These are phyloP conservation scores for Caenorhabditis latens DNA, from an alignment of 1,140 invertebrate species.

Conservation along the genomic window DNA sequence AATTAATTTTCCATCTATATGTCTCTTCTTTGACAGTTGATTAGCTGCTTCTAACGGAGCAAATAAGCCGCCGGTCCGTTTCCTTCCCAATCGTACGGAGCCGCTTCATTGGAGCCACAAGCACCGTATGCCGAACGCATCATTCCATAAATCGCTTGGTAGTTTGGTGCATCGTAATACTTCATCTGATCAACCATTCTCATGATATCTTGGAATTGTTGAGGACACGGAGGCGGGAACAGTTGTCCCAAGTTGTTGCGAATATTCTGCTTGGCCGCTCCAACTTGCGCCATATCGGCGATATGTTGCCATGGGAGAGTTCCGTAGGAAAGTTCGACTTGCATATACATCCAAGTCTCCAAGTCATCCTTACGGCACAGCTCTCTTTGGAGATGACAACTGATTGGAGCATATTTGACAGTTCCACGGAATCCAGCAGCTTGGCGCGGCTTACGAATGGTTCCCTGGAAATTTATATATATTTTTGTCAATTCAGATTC, in stretches of 20 bases:
- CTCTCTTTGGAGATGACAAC: slow-evolving; percentile 50
- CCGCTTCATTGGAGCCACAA: neutral
- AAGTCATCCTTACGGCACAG: slow-evolving; percentile 60
- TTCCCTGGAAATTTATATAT: slow-evolving; percentile 64
- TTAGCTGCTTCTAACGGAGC: neutral
- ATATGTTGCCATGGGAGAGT: slow-evolving; percentile 51
- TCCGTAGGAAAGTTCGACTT: slow-evolving; percentile 46
- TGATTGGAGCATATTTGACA: slow-evolving; percentile 57
- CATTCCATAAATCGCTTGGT: slow-evolving; percentile 9
- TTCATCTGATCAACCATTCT: neutral
- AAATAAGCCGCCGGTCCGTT: slow-evolving; percentile 13
- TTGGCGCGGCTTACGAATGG: slow-evolving; percentile 66
- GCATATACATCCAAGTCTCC: slow-evolving; percentile 60
- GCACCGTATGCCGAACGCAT: neutral
- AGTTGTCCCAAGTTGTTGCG: neutral
- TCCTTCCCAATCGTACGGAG: slow-evolving; percentile 52
- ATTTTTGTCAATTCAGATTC: no score
- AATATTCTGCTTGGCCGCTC: neutral
- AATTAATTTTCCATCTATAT: no score
- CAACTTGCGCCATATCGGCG: slow-evolving; percentile 16
- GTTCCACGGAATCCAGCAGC: slow-evolving; percentile 68
- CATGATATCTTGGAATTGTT: slow-evolving; percentile 38
- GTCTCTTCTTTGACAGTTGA: no score
- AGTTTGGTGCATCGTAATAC: slow-evolving; percentile 52
- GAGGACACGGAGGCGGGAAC: neutral